phyloP scores from a whole-genome alignment of 2,113 vertebrate species.

The Cochlearius cochlearius region DNA sequence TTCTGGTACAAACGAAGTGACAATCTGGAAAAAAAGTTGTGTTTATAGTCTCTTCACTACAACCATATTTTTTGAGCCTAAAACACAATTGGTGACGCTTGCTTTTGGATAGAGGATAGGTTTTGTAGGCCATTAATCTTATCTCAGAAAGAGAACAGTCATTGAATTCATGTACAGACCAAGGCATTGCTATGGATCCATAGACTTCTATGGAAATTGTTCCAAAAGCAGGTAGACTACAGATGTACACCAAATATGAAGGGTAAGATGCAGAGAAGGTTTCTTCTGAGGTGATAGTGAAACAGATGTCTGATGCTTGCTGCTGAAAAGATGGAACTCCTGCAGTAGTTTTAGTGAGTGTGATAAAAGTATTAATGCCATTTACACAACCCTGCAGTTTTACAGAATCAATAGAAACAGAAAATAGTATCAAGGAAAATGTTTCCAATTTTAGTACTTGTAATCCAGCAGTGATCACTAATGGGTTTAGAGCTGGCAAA shows the following conservation, averaged over 20 bases:
- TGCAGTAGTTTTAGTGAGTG: neutral
- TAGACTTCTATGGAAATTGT: neutral
- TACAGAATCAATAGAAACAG: neutral
- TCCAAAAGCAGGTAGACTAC: neutral
- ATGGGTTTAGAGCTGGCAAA: neutral
- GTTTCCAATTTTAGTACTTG: neutral
- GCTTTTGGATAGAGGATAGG: neutral
- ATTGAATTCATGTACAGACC: neutral
- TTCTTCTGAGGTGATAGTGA: neutral
- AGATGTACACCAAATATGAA: neutral
- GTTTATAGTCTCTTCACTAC: neutral
- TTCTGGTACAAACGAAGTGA: neutral
- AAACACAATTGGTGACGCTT: neutral
- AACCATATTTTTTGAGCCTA: neutral
- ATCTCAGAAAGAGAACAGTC: neutral
- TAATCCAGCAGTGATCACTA: neutral
- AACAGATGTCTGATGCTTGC: neutral
- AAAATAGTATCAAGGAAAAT: neutral
- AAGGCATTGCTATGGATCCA: neutral
- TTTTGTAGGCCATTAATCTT: neutral
- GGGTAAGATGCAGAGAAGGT: neutral
- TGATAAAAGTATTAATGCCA: neutral
- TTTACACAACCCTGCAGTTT: neutral
- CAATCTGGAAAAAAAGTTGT: neutral
- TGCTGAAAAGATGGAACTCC: neutral